These are phyloP conservation scores for Strigamia crassipes DNA, from an alignment of 2,888 invertebrate species.

Conservation along the genomic window DNA sequence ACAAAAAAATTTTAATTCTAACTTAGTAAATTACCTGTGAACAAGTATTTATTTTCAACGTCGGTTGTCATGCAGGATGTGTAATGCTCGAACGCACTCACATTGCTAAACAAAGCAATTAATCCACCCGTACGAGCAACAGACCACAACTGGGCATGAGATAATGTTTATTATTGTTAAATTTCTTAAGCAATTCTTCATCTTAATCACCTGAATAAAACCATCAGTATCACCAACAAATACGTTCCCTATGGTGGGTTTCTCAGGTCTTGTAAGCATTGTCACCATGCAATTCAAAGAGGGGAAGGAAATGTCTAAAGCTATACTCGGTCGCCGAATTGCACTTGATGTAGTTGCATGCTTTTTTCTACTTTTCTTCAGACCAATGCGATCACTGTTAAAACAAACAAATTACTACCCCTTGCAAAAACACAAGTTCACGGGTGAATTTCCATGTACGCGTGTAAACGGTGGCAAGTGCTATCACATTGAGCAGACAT, in stretches of 20 bases:
- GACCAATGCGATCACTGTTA: too few species aligned
- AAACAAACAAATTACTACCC: too few species aligned
- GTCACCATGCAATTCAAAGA: background rate
- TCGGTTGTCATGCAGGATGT: background rate
- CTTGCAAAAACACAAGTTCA: background rate
- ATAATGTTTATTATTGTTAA: background rate
- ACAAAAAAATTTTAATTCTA: too few species aligned
- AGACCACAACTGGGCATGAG: background rate
- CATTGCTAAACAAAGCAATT: background rate
- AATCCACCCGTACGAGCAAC: background rate
- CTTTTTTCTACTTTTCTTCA: too few species aligned
- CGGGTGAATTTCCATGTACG: background rate
- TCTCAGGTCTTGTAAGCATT: background rate
- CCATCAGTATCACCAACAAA: background rate
- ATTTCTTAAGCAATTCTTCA: too few species aligned
- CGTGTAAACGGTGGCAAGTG: too few species aligned
- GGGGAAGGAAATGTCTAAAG: background rate
- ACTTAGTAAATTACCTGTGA: background rate
- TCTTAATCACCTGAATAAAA: background rate
- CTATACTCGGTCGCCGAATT: background rate
- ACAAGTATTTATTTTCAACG: background rate
- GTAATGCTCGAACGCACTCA: background rate
- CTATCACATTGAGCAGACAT: too few species aligned
- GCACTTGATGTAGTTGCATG: too few species aligned
- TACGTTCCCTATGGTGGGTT: background rate